Evolutionary conservation across 2,113 vertebrate species (phyloP), one percentile per base, ranked within the genome.

Genomic region (Pelvicachromis taeniatus): DNA sequence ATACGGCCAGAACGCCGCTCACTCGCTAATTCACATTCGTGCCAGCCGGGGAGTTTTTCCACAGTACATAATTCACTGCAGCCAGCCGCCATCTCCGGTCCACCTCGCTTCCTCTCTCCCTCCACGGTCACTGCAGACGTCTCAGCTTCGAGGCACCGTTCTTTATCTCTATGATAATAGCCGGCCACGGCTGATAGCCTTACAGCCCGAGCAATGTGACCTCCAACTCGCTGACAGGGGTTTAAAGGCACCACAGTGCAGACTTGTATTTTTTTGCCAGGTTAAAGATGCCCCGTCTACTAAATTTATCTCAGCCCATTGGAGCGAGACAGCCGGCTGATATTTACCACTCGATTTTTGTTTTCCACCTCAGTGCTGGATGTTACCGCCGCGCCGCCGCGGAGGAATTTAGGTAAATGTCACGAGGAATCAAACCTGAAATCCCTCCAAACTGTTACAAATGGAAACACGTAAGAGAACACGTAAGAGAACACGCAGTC

Each of bases 101-200:
- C 23, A 2, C 55, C 50, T n/a, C 54, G 4, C 7, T 14, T 52
- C 14, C 58, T 42, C 11, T 21, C 9, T 3, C 75, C 48, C 78
- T 84, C 59, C 77, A 42, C 53, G 56, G 89, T 80, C 78, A 45
- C 17, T 55, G 85, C 87, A 86, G 80, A 87, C 14, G 56, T 65
- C 82, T 68, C 80, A 6, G 80, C 84, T 73, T 83, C 12, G 53
- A 82, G 81, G 85, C 89, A 21, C 79, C 78, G 23, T 78, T 73
- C 79, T 86, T 92, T 85, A 91, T 89, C 89, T 89, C 48, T 6
- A 11, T 83, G 88, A 87, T 90, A 89, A 88, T 83, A 82, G 82
- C 58, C 4, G 54, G 77, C 81, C 68, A n/a, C 21, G 48, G 78
- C 87, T 54, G 82, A 86, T 79, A 85, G 84, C 88, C 84, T 56